Conservation (phyloP, 2,797 vertebrate species). For the Lateolabrax maculatus region DNA sequence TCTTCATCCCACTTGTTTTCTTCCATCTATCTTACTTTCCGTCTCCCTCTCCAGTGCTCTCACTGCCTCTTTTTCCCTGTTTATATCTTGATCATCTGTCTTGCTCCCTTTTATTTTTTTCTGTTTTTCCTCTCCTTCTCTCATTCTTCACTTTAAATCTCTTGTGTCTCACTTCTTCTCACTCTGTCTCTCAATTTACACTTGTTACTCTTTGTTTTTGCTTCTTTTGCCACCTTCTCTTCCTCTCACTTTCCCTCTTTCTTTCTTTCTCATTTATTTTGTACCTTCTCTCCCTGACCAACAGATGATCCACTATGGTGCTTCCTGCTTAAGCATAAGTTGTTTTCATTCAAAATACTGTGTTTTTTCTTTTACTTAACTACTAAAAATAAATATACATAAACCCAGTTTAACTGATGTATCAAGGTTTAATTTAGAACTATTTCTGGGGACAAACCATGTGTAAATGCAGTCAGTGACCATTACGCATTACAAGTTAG, state of each 20-base stretch:
- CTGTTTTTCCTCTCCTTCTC: neutral
- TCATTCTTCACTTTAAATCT: neutral
- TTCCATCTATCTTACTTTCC: neutral
- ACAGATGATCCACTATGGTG: neutral
- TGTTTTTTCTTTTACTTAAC: neutral
- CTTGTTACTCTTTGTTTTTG: neutral
- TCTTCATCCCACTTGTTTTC: neutral
- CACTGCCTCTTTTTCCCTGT: neutral
- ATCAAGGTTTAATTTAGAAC: too few species aligned
- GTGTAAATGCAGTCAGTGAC: neutral
- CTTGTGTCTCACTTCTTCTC: conserved; percentile 6
- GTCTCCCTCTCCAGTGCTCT: neutral
- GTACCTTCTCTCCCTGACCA: neutral
- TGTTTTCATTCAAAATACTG: neutral
- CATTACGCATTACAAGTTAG: neutral
- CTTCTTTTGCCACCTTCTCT: neutral
- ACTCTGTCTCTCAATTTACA: neutral
- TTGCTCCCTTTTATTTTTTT: neutral
- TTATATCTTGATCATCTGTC: neutral
- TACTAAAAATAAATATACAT: too few species aligned
- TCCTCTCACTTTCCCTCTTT: neutral
- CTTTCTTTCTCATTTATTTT: neutral
- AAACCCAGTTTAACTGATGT: too few species aligned
- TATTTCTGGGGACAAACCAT: neutral
- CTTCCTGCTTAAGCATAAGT: neutral